Evolutionary conservation across 2,888 invertebrate genomes (phyloP), one percentile per base, ranked within the genome.

Genomic region (Drosophila neoperkinsi): DNA sequence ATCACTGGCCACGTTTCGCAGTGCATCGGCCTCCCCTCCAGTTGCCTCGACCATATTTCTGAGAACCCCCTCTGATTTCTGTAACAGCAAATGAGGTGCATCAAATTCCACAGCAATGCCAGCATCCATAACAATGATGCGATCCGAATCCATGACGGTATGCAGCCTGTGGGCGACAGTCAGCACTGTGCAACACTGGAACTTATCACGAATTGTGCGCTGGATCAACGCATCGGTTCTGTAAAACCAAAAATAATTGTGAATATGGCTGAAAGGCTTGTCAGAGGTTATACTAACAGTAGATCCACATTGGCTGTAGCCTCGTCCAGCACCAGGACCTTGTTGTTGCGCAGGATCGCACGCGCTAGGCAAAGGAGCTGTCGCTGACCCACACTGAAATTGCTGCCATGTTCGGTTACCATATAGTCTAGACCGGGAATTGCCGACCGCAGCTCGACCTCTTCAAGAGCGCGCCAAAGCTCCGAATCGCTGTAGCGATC

Each of bases 71-170:
- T 95, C 93, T 4, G 94, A 93, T 77, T 95, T 94, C 81, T 92
- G 94, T 53, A 96, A 94, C 60, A 96, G 92, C 66, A 94, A 93
- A 91, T 96, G 94, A 0, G 96, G 96, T 83, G 95, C 94, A 90
- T 95, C 96, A 86, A 95, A 96, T 93, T 96, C 96, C 62, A 95
- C 95, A 70, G 97, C 95, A n/a, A 94, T 93, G 0, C 98, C 98
- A 18, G 95, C 94, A 88, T 97, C 96, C 95, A 98, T 96, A 3
- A 98, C 97, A 91, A 98, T 94, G 31, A 98, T 96, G 72, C 96
- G 95, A 94, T 98, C 97, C 0, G 97, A 97, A 93, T 98, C 98
- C 96, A 98, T 98, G 77, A 98, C 97, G 2, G 98, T 98, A 92
- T 98, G 96, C 25, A 98, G 94, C 55, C 98, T 95, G 94, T 98